Percentiles rank a stretch among this genome's conserved stretches.
phyloP scores from a whole-genome alignment of 2,888 invertebrate genomes.

The Thymelicus lineola region DNA sequence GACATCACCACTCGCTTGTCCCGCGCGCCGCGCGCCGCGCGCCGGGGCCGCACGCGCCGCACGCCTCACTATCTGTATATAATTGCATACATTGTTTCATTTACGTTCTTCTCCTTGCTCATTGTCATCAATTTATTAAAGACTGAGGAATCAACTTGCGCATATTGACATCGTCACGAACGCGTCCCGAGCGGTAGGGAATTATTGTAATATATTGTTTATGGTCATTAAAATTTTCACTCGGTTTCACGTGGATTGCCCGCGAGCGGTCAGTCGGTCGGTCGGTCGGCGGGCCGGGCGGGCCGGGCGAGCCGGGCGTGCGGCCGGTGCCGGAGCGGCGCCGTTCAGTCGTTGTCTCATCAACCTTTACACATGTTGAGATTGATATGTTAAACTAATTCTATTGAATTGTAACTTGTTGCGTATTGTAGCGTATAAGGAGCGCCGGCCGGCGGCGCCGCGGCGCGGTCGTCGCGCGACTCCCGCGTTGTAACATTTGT shows the following conservation, averaged over 20 bases:
- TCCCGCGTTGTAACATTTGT: conserved; percentile 64
- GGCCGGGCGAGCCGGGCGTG: conserved; percentile 29
- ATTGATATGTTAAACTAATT: conserved; percentile 85
- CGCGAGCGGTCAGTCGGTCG: conserved; percentile 31
- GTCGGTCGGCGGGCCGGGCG: conserved; percentile 27
- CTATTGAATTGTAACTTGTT: conserved; percentile 84
- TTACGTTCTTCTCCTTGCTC: conserved; percentile 81
- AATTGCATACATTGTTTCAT: conserved; percentile 82
- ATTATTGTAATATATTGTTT: conserved; percentile 72
- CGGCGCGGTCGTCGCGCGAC: conserved; percentile 54
- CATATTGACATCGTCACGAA: conserved; percentile 82
- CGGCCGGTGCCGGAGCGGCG: conserved; percentile 49
- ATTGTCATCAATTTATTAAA: conserved; percentile 85
- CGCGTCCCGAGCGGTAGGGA: conserved; percentile 74
- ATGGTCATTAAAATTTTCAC: conserved; percentile 66
- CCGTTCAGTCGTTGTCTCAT: conserved; percentile 73
- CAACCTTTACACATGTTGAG: conserved; percentile 84
- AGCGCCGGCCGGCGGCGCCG: conserved; percentile 50
- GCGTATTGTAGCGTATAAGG: conserved; percentile 83
- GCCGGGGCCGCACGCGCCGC: conserved; percentile 43
- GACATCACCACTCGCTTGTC: conserved; percentile 55
- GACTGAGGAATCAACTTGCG: conserved; percentile 84
- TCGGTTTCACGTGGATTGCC: conserved; percentile 62
- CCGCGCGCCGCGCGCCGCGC: conserved; percentile 41
- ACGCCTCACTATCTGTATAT: conserved; percentile 74